Evolutionary conservation across 2,797 vertebrate genomes (phyloP), one percentile per base, ranked within the genome.

Genomic region (Tauraco hartlaubi): DNA sequence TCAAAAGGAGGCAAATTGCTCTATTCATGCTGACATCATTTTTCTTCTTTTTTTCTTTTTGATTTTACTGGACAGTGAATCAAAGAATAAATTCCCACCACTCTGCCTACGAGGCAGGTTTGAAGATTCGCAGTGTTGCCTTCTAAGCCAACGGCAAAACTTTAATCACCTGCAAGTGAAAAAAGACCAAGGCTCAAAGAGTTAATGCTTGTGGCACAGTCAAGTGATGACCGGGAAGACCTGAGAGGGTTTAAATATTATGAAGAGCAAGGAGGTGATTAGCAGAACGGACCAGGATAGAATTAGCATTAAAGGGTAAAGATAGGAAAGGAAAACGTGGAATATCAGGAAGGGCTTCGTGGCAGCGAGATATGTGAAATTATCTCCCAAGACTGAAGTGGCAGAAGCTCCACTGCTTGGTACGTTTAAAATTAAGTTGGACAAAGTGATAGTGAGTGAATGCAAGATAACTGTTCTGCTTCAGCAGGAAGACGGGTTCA

Each of bases 261-360:
- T 23, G 35, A 68, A 78, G 46, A 80, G 26, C 41, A 87, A 90
- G 78, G 20, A 91, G 28, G 17, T n/a, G 72, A 67, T 83, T 63
- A 95, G 35, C n/a, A 92, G 49, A 87, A 75, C 6, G 35, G n/a
- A 84, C 35, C 28, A 55, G 46, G 58, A 39, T 2, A 72, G 69
- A 91, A 92, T 48, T 68, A 92, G 28, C 28, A 78, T 94, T 72
- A 61, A 68, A 58, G 49, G 54, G 17, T 68, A 90, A 89, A 90
- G 72, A 80, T 3, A 80, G n/a, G 51, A 85, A 67, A 26, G n/a
- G n/a, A 90, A 96, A 94, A 92, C 6, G 21, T n/a, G 11, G 52
- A 79, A 7, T 39, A 80, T 44, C 72, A 83, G 54, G 39, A 91
- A 90, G 22, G 55, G 77, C 52, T 89, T 79, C 1, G 2, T 46